Percentiles rank a stretch among this genome's conserved stretches.
These are phyloP conservation scores for Caenorhabditis macrosperma DNA, from an alignment of 2,888 invertebrate species.

Conservation along the genomic window DNA sequence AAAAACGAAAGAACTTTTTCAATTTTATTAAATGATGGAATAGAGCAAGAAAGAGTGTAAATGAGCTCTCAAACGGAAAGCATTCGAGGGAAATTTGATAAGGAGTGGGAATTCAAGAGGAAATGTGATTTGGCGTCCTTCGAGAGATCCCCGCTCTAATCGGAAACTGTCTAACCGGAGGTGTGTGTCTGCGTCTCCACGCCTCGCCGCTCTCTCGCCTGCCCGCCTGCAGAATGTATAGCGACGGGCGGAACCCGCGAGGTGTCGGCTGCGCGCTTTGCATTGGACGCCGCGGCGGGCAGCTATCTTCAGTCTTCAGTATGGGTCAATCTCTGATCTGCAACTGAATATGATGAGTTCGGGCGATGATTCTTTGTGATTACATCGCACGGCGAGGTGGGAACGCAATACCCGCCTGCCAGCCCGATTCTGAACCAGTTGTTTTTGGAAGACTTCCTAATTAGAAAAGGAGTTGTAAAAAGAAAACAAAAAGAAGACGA, in stretches of 20 bases:
- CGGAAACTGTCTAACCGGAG: neutral
- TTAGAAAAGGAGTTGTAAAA: neutral
- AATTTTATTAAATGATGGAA: no score
- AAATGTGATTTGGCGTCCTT: no score
- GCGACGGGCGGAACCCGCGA: constrained; percentile 40
- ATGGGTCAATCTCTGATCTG: constrained; percentile 70
- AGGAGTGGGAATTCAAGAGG: no score
- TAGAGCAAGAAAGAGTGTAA: no score
- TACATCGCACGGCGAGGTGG: constrained; percentile 66
- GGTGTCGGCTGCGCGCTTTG: constrained; percentile 38
- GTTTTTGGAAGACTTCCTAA: constrained; percentile 27
- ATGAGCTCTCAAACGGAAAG: no score
- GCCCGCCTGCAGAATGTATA: constrained; percentile 5
- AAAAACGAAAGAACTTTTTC: no score
- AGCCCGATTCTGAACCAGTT: constrained; percentile 67
- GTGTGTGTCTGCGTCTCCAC: constrained; percentile 36
- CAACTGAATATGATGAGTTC: constrained; percentile 69
- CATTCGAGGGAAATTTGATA: no score
- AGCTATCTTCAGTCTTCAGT: constrained; percentile 62
- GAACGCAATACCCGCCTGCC: constrained; percentile 63
- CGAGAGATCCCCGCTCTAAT: no score
- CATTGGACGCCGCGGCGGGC: neutral
- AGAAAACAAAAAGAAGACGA: neutral
- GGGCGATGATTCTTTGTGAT: constrained; percentile 69
- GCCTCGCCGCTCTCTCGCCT: constrained; percentile 8